Conservation (phyloP, 30 jellyfish, hydroid and myxozoan genomes). For the Pelagia noctiluca region DNA sequence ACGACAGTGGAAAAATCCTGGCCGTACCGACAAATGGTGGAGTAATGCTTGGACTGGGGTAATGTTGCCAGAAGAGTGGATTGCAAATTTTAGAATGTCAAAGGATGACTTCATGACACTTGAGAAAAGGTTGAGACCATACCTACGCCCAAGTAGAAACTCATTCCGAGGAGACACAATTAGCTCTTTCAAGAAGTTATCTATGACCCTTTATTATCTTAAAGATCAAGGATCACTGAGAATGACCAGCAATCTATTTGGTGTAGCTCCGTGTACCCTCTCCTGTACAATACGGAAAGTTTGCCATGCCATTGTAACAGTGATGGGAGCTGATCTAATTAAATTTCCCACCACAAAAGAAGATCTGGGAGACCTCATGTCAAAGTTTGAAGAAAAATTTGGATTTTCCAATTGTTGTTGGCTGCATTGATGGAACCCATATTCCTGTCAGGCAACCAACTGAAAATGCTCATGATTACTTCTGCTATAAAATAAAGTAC, state of each 20-base stretch:
- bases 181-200: not conserved
- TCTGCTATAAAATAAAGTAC: conserved; percentile 67
- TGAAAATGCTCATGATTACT: conserved; percentile 75
- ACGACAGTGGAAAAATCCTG: conserved; percentile 48
- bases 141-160: not conserved
- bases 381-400: conserved; percentile 36
- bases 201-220: conserved; percentile 15
- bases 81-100: conserved; percentile 15
- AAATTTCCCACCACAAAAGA: conserved; percentile 13
- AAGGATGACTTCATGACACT: not conserved
- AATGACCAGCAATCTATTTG: conserved; percentile 17
- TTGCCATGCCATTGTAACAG: not conserved
- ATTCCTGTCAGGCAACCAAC: conserved; percentile 59
- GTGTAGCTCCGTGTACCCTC: conserved; percentile 20
- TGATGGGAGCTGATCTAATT: not conserved
- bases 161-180: not conserved
- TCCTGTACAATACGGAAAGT: conserved; percentile 7
- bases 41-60: not conserved
- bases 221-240: conserved; percentile 33
- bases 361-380: conserved; percentile 9
- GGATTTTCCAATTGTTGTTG: conserved; percentile 77
- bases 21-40: conserved; percentile 55
- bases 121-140: not conserved
- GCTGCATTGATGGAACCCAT: conserved; percentile 79
- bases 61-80: not conserved